Evolutionary conservation across 2,888 invertebrate genomes (phyloP).

Genomic region (Spodoptera littoralis): DNA sequence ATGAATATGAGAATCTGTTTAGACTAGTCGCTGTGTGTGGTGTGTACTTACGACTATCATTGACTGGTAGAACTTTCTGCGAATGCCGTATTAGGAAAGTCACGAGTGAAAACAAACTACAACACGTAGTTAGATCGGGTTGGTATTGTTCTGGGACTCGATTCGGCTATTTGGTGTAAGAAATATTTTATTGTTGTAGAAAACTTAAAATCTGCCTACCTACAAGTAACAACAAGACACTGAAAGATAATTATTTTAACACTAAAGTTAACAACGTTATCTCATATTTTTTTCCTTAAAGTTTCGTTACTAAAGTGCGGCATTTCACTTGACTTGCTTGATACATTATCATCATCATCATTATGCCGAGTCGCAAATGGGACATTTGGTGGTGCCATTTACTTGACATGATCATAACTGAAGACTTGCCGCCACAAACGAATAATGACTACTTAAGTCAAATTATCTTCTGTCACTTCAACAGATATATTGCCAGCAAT

Average conservation of each 20-base stretch:
- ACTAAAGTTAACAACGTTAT: no score
- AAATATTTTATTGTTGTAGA: no score
- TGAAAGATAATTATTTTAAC: no score
- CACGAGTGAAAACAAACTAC: background rate
- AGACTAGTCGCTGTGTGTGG: background rate
- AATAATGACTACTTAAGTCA: slow-evolving; percentile 42
- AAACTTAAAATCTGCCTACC: no score
- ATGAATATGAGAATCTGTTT: slow-evolving; percentile 14
- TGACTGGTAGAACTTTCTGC: background rate
- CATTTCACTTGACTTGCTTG: slow-evolving; percentile 24
- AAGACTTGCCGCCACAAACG: slow-evolving; percentile 9
- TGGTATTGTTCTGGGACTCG: no score
- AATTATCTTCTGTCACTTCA: slow-evolving; percentile 42
- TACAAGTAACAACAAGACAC: no score
- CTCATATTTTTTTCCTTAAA: no score
- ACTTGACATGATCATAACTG: slow-evolving; percentile 22
- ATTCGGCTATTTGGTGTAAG: no score
- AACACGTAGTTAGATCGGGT: no score
- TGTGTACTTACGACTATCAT: background rate
- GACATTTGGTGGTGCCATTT: slow-evolving; percentile 38
- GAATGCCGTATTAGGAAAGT: background rate
- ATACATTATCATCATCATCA: slow-evolving; percentile 39
- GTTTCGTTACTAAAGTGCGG: slow-evolving; percentile 1
- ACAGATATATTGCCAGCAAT: slow-evolving; percentile 45
- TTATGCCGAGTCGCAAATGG: slow-evolving; percentile 30